Percentiles rank a stretch among this genome's conserved stretches.
Evolutionary conservation across 1,140 invertebrate species (phyloP).

Genomic region (Telenomus remus): DNA sequence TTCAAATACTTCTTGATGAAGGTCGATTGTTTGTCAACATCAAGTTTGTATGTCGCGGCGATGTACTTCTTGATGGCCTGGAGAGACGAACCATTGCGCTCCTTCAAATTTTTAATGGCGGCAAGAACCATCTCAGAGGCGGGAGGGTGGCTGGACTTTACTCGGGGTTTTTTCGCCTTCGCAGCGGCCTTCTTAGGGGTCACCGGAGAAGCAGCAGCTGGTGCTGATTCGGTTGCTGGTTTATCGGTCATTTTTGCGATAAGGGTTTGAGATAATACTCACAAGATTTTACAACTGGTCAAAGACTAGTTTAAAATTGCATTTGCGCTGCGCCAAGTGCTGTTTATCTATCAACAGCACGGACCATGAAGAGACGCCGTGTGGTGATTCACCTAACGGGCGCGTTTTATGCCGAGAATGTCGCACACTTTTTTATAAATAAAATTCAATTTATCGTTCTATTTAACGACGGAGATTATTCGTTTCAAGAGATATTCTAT

Average conservation of each 20-base stretch:
- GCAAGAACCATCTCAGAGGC: background rate
- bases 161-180: background rate
- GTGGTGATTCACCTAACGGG: background rate
- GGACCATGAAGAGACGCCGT: background rate
- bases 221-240: background rate
- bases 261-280: background rate
- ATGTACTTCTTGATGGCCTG: background rate
- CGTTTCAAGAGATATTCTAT: too few relatives aligned
- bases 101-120: background rate
- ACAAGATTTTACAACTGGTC: background rate
- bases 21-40: background rate
- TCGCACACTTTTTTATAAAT: background rate
- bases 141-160: background rate
- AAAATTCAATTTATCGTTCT: too few relatives aligned
- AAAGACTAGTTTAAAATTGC: too few relatives aligned
- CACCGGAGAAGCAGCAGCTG: background rate
- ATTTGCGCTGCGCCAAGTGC: background rate
- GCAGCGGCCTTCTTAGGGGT: background rate
- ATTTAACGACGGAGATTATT: too few relatives aligned
- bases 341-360: background rate
- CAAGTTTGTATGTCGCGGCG: background rate
- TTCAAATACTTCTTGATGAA: background rate
- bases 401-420: background rate
- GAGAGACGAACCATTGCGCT: background rate
- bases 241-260: background rate